A percentile compares a stretch with the other conserved stretches of the same genome.
phyloP scores from a whole-genome alignment of 2,797 vertebrate genomes.

The Leucoraja ocellata region DNA sequence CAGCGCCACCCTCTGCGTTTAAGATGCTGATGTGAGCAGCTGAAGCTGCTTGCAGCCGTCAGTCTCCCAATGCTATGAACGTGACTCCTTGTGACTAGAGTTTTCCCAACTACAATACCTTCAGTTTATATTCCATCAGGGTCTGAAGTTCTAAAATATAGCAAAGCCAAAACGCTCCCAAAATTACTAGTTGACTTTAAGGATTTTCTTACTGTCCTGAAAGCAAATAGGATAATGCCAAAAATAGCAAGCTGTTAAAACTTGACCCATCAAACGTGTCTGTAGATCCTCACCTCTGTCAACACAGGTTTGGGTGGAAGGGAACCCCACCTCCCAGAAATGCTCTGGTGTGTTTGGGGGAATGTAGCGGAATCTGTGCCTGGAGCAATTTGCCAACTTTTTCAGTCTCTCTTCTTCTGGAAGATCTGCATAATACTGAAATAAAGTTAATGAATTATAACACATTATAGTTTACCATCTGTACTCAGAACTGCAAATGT shows the following conservation, averaged over 20 bases:
- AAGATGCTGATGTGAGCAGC: neutral
- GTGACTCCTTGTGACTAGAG: neutral
- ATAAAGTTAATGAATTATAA: neutral
- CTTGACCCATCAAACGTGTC: conserved; percentile 36
- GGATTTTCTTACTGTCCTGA: neutral
- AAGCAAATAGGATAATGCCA: neutral
- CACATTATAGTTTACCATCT: neutral
- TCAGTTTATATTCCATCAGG: neutral
- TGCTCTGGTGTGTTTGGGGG: conserved; percentile 87
- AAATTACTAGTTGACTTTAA: neutral
- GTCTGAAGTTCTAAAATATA: neutral
- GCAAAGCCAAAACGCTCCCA: neutral
- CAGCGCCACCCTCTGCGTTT: neutral
- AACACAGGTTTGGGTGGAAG: conserved; percentile 87
- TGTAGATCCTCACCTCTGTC: conserved; percentile 73
- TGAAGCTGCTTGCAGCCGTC: neutral
- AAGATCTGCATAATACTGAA: conserved; percentile 84
- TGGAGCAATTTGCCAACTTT: conserved; percentile 81
- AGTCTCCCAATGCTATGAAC: neutral
- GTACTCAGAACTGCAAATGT: neutral
- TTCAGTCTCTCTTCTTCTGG: conserved; percentile 78
- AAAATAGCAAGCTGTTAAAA: neutral
- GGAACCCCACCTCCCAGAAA: conserved; percentile 98
- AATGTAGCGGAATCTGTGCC: conserved; percentile 81
- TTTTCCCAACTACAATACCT: neutral